Evolutionary conservation across 2,797 vertebrate species (phyloP).

Genomic region (Oryzias dopingdopingensis): DNA sequence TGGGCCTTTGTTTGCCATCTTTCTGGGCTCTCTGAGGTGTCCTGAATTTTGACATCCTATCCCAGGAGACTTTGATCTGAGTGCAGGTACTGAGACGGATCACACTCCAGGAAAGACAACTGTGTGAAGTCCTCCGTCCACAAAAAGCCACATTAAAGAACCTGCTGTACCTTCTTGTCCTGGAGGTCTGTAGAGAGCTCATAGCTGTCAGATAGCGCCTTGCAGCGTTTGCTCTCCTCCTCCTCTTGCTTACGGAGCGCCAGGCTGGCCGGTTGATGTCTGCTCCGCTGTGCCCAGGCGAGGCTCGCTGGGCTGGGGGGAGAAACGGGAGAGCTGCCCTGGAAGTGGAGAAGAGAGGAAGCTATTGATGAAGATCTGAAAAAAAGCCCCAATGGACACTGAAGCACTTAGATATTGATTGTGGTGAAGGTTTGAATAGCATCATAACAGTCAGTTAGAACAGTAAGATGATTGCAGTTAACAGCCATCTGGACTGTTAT

Average conservation of each 20-base stretch:
- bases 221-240: slow-evolving; percentile 89
- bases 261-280: slow-evolving; percentile 90
- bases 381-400: background rate
- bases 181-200: slow-evolving; percentile 92
- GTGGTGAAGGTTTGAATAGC: background rate
- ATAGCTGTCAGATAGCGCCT: slow-evolving; percentile 92
- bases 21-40: no score
- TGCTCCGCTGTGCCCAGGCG: slow-evolving; percentile 86
- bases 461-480: no score
- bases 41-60: no score
- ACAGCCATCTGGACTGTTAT: no score
- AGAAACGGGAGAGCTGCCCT: slow-evolving; percentile 63
- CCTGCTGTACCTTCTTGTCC: slow-evolving; percentile 83
- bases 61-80: no score
- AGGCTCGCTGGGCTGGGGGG: slow-evolving; percentile 80
- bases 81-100: no score
- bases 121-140: no score
- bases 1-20: no score
- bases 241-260: slow-evolving; percentile 91
- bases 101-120: no score
- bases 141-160: no score
- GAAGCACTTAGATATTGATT: background rate
- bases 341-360: slow-evolving; percentile 1
- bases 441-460: no score
- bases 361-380: background rate